Evolutionary conservation across 2,113 vertebrate genomes (phyloP).

Genomic region (Dicerorhinus sumatrensis): DNA sequence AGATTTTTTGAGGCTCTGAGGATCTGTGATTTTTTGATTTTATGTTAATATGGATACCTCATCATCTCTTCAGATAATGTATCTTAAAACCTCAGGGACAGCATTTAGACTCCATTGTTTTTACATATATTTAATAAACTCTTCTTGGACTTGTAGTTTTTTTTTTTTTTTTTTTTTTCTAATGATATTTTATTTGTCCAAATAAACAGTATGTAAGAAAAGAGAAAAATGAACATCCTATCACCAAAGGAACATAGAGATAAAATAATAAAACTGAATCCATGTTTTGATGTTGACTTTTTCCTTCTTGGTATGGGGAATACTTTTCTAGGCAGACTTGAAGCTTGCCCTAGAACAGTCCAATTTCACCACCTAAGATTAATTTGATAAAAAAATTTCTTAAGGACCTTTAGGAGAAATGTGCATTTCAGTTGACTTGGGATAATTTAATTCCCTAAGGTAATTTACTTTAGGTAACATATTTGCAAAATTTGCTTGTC

Average conservation of each 20-base stretch:
- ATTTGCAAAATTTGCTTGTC: constrained; percentile 49
- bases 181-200: neutral
- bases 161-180: too few species aligned
- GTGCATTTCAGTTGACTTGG: constrained; percentile 32
- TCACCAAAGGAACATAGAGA: neutral
- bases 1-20: neutral
- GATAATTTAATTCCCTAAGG: constrained; percentile 38
- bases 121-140: neutral
- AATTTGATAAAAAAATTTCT: constrained; percentile 42
- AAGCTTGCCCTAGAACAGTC: constrained; percentile 2
- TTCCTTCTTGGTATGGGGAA: neutral
- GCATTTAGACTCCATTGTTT: neutral
- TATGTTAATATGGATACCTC: neutral
- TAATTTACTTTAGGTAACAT: constrained; percentile 47
- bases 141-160: neutral
- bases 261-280: neutral
- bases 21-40: constrained; percentile 2
- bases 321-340: constrained; percentile 1
- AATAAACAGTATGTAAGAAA: neutral
- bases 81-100: neutral
- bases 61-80: neutral
- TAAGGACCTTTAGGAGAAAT: neutral
- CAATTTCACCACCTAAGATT: constrained; percentile 9
- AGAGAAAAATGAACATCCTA: neutral
- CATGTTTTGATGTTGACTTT: neutral